These are phyloP conservation scores for Microctenopoma steveboyesi DNA, from an alignment of 2,797 vertebrate species.

Conservation along the genomic window DNA sequence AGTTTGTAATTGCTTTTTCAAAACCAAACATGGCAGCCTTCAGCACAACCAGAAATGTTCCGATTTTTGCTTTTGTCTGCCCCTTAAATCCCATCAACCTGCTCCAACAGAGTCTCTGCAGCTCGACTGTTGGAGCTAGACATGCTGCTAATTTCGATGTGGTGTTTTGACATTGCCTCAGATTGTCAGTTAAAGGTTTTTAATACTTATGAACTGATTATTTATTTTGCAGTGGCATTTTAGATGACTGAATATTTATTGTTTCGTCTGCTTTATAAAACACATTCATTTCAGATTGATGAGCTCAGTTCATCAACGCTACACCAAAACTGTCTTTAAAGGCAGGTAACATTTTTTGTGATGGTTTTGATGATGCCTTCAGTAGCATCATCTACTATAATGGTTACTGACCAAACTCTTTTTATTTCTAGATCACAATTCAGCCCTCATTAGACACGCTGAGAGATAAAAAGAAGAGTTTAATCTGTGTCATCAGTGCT, in stretches of 20 bases:
- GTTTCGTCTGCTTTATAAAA: background rate
- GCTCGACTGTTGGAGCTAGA: slow-evolving; percentile 16
- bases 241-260: background rate
- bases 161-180: background rate
- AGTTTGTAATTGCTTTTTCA: slow-evolving; percentile 51
- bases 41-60: slow-evolving; percentile 42
- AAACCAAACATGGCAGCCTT: slow-evolving; percentile 50
- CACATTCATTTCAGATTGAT: background rate
- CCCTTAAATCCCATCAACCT: slow-evolving; percentile 34
- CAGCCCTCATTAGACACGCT: background rate
- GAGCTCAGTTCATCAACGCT: background rate
- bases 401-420: background rate
- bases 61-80: slow-evolving; percentile 47
- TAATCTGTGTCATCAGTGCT: too few relatives aligned
- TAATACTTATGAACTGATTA: background rate
- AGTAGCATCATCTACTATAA: background rate
- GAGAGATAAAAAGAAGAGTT: background rate
- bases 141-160: slow-evolving; percentile 27
- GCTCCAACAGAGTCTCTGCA: slow-evolving; percentile 19
- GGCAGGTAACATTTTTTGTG: background rate
- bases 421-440: background rate
- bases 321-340: background rate
- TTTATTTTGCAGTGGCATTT: background rate
- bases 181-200: slow-evolving; percentile 2
- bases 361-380: slow-evolving; percentile 8